phyloP scores from a whole-genome alignment of 2,113 vertebrate genomes.

The Mobula birostris region DNA sequence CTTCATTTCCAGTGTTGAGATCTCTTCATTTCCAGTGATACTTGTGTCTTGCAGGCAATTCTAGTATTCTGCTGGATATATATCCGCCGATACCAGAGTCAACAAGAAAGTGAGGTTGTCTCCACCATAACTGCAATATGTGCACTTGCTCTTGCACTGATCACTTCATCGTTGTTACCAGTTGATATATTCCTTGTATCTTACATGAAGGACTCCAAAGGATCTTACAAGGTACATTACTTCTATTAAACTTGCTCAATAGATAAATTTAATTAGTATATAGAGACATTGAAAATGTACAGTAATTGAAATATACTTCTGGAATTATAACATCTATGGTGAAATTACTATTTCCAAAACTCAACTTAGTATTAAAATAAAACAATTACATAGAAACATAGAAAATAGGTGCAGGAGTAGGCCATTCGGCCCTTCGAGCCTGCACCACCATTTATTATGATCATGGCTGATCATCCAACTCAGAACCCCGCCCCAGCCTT shows the following conservation, averaged over 20 bases:
- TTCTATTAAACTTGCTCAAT: background rate
- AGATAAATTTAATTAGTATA: background rate
- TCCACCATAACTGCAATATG: constrained; percentile 95
- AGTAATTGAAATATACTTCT: background rate
- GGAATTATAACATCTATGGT: background rate
- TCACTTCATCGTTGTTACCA: constrained; percentile 86
- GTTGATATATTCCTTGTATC: constrained; percentile 98
- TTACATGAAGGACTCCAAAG: constrained; percentile 89
- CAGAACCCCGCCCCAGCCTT: no score
- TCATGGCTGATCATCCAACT: no score
- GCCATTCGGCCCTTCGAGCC: no score
- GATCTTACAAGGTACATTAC: constrained; percentile 87
- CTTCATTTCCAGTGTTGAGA: background rate
- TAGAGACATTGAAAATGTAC: background rate
- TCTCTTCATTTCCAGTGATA: background rate
- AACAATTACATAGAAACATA: no score
- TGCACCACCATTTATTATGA: no score
- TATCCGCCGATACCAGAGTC: constrained; percentile 92
- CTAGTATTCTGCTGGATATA: constrained; percentile 93
- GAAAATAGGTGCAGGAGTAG: no score
- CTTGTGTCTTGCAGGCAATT: constrained; percentile 65
- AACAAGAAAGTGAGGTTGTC: constrained; percentile 87
- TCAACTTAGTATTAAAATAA: no score
- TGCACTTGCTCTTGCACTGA: constrained; percentile 84
- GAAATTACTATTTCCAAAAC: background rate